Percentiles rank a stretch among this genome's conserved stretches.
Conservation (phyloP, 2,797 vertebrate genomes). For the Gallinago stenura region DNA sequence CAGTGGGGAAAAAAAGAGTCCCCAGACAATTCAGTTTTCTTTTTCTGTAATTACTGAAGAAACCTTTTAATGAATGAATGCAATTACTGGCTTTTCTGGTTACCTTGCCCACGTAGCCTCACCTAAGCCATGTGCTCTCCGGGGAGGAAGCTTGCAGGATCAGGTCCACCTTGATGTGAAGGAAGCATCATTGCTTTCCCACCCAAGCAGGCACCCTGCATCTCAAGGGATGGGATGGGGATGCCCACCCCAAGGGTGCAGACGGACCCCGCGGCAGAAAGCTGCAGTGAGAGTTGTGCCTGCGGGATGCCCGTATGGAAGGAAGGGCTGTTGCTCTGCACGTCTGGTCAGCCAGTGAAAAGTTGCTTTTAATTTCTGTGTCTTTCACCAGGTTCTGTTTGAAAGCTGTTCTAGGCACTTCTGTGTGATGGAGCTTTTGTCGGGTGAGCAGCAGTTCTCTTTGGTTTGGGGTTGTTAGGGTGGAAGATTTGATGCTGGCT, state of each 20-base stretch:
- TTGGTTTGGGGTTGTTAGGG: not conserved
- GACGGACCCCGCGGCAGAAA: not conserved
- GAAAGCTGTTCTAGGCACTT: not conserved
- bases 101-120: not conserved
- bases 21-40: not conserved
- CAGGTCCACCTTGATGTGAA: not conserved
- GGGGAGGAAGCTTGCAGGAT: not conserved
- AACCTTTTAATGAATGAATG: not conserved
- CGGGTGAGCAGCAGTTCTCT: not conserved
- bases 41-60: not conserved
- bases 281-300: accelerated
- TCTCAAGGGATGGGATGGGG: not conserved
- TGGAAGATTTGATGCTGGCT: not conserved
- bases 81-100: accelerated
- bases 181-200: not conserved
- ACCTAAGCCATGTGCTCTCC: accelerated
- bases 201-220: not conserved
- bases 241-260: not conserved
- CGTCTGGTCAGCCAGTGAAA: not conserved
- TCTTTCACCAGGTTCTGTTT: not conserved
- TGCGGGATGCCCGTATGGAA: accelerated
- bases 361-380: not conserved
- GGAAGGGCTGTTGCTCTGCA: not conserved
- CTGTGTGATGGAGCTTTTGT: not conserved
- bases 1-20: not conserved